Base-by-base conservation (phyloP, 2,888 invertebrate genomes). In the Tortricodes alternella region DNA sequence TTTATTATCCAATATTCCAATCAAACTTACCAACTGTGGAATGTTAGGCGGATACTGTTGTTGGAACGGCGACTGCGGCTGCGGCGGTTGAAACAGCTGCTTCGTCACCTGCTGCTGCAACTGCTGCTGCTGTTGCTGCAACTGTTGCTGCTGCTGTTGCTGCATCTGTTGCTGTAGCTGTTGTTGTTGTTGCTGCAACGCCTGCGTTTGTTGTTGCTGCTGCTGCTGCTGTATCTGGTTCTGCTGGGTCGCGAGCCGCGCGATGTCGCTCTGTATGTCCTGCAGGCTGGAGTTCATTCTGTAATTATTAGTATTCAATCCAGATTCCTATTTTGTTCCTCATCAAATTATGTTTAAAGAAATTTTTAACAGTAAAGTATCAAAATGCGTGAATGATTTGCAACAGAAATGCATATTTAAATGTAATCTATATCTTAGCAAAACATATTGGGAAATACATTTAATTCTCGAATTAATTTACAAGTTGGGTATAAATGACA, bases 241-340 rank as follows among this genome's bases (percentile, higher is more conserved):
- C 68, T 89, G 89, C 62, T 97, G 96, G 62, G 94, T 94, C 59
- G 97, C 95, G 66, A 98, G 92, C 70, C 96, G 93, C 86, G 97
- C 96, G 78, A 98, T 97, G 87, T 98, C 98, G 64, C 95, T 95
- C 91, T 98, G 98, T 75, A 98, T 95, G 89, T 98, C 98, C 80
- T 96, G 95, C 76, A 98, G 94, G 92, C 96, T 98, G 91, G 94
- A 94, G 92, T 98, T 98, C 95, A 98, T 96, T 91, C 95, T 96
- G 84, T 66, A 90, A 85, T 65, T 62, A 59, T 67, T 62, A 64
- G 62, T 21, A 64, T 55, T 62, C 58, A 57, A 67, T 63, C 62
- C 63, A 62, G 55, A 63, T 41, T 52, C 23, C 34, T 6, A 23
- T 16, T 38, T 55, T 32, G 49, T 43, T 19, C 35, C 18, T 15